Percentiles rank a stretch among this genome's conserved stretches.
Conservation (phyloP, 2,113 vertebrate species). For the Cephalopholis sonnerati region DNA sequence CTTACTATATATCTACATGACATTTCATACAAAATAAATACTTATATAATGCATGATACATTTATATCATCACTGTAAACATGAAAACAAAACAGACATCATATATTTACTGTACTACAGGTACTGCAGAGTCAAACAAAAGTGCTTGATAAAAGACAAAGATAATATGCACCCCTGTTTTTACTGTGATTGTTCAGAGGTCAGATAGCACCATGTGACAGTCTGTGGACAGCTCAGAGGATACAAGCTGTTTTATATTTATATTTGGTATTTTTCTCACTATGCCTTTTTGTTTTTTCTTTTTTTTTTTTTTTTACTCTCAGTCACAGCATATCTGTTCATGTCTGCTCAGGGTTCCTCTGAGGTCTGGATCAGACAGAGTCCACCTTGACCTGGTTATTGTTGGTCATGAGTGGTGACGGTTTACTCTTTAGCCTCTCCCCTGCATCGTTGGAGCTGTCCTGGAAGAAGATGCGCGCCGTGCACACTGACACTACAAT, state of each 20-base stretch:
- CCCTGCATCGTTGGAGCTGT: constrained; percentile 90
- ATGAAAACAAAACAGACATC: constrained; percentile 74
- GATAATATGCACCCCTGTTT: constrained; percentile 62
- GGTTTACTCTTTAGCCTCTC: constrained; percentile 93
- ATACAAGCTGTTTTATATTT: constrained; percentile 57
- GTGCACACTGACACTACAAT: constrained; percentile 93
- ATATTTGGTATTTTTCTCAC: constrained; percentile 75
- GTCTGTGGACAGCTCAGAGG: constrained; percentile 57
- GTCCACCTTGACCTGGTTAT: constrained; percentile 94
- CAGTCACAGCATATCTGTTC: constrained; percentile 29
- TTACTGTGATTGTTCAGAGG: constrained; percentile 76
- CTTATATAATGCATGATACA: constrained; percentile 75
- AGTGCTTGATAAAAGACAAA: constrained; percentile 74
- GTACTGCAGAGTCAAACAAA: constrained; percentile 72
- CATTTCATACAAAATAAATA: constrained; percentile 82
- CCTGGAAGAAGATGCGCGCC: constrained; percentile 89
- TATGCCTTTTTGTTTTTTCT: constrained; percentile 8
- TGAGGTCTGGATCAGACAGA: constrained; percentile 86
- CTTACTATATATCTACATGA: constrained; percentile 68
- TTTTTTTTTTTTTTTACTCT: not conserved
- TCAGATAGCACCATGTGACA: constrained; percentile 74
- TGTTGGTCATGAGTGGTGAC: constrained; percentile 91
- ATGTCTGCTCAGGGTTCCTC: not conserved
- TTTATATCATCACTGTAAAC: constrained; percentile 80
- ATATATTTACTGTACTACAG: constrained; percentile 75